phyloP scores from a whole-genome alignment of 2,113 vertebrate species.

The Carassius gibelio region DNA sequence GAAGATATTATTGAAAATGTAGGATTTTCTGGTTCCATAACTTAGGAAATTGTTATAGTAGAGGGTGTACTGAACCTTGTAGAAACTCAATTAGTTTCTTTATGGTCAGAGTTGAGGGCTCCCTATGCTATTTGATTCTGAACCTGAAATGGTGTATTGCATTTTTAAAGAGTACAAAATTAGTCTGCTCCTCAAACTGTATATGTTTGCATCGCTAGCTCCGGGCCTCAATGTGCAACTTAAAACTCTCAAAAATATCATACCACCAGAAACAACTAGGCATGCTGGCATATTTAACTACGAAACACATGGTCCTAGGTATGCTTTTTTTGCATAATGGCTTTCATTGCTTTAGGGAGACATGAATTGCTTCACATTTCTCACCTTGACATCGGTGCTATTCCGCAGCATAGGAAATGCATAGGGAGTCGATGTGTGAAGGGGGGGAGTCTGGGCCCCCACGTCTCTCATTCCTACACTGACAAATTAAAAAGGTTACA shows the following conservation, averaged over 20 bases:
- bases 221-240: constrained; percentile 12
- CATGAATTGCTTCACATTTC: constrained; percentile 43
- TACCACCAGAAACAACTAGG: constrained; percentile 26
- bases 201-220: constrained; percentile 45
- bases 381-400: constrained; percentile 43
- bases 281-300: constrained; percentile 23
- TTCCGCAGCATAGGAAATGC: not conserved
- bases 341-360: constrained; percentile 51
- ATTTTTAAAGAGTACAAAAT: constrained; percentile 58
- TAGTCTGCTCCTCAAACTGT: constrained; percentile 52
- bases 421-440: not conserved
- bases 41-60: constrained; percentile 41
- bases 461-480: constrained; percentile 34
- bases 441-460: not conserved
- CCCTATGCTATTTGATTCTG: constrained; percentile 25
- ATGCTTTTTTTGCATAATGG: constrained; percentile 55
- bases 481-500: constrained; percentile 56
- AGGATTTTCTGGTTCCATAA: constrained; percentile 45
- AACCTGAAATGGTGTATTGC: constrained; percentile 54
- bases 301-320: constrained; percentile 32
- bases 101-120: constrained; percentile 20
- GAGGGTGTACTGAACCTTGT: constrained; percentile 37
- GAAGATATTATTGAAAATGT: constrained; percentile 37
- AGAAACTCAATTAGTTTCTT: constrained; percentile 35
- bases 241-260: constrained; percentile 36